phyloP scores from a whole-genome alignment of 2,797 vertebrate species.

The Pseudochirops cupreus region DNA sequence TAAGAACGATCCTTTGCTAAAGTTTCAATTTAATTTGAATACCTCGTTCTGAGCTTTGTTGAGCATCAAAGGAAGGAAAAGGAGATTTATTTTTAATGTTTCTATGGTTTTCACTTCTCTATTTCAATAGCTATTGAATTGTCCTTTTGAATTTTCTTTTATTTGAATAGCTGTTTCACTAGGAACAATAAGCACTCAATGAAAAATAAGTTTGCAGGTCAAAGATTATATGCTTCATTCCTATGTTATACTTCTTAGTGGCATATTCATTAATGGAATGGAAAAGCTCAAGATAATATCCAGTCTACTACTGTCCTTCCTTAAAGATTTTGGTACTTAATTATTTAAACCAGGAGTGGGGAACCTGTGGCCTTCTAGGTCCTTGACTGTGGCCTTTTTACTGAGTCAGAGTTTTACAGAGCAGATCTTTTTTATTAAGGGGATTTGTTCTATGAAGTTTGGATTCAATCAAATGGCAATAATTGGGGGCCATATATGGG shows the following conservation, averaged over 20 bases:
- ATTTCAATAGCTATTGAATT: not conserved
- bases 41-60: constrained; percentile 35
- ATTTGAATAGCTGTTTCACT: constrained; percentile 54
- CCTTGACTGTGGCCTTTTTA: too few relatives aligned
- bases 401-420: too few relatives aligned
- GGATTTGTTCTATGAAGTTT: too few relatives aligned
- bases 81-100: constrained; percentile 33
- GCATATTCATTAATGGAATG: constrained; percentile 28
- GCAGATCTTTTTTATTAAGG: too few relatives aligned
- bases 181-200: constrained; percentile 45
- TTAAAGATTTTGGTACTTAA: constrained; percentile 27
- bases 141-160: not conserved
- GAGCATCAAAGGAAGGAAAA: not conserved
- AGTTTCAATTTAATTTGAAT: constrained; percentile 43
- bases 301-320: not conserved
- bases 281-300: not conserved
- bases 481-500: too few relatives aligned
- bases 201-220: constrained; percentile 40
- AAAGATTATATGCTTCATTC: constrained; percentile 30
- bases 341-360: constrained; percentile 4
- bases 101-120: constrained; percentile 44
- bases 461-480: too few relatives aligned
- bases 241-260: constrained; percentile 20
- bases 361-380: too few relatives aligned
- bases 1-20: constrained; percentile 30